Conservation (phyloP, 2,797 vertebrate species). For the Bryconaethiops microstoma region DNA sequence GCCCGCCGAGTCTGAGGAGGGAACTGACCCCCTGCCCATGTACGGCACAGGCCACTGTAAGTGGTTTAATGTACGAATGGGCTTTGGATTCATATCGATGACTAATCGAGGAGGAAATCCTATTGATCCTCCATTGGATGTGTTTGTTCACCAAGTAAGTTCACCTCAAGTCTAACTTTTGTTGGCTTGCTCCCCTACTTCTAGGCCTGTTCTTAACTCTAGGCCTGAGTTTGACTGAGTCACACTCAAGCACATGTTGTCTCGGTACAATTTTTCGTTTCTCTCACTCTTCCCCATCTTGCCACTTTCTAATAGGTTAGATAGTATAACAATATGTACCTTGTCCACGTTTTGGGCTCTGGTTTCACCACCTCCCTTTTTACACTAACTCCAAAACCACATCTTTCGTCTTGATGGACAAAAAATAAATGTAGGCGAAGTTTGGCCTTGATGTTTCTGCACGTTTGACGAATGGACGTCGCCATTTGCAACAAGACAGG, state of each 20-base stretch:
- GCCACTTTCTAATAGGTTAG: neutral
- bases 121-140: slow-evolving; percentile 91
- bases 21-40: slow-evolving; percentile 85
- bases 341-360: neutral
- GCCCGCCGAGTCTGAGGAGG: slow-evolving; percentile 84
- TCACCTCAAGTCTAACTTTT: neutral
- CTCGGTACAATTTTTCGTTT: neutral
- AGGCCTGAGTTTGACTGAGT: neutral
- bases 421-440: neutral
- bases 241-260: too few relatives aligned
- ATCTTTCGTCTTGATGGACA: neutral
- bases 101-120: slow-evolving; percentile 88
- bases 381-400: neutral
- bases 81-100: slow-evolving; percentile 99
- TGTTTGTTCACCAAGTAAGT: slow-evolving; percentile 99
- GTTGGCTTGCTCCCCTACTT: neutral
- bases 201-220: slow-evolving; percentile 17
- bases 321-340: neutral
- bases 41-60: slow-evolving; percentile 95
- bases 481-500: neutral
- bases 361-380: neutral
- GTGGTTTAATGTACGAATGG: slow-evolving; percentile 99
- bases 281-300: neutral
- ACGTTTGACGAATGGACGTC: neutral
- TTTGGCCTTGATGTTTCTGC: neutral